Evolutionary conservation across 1,140 invertebrate genomes (phyloP).

Genomic region (Globodera ellingtonae): DNA sequence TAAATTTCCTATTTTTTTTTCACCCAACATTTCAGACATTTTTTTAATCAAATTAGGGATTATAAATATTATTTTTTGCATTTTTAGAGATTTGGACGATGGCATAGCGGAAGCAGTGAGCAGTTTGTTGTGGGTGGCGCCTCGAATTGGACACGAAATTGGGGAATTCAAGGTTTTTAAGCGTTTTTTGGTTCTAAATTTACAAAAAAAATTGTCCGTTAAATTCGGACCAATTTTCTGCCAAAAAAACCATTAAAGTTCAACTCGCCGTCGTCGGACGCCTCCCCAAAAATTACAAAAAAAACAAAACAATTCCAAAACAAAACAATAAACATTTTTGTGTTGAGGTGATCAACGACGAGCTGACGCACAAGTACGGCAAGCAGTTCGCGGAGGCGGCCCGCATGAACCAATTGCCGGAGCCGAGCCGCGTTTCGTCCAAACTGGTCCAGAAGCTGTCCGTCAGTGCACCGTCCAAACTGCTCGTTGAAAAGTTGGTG

Average conservation of each 20-base stretch:
- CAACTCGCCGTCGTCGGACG: too few relatives aligned
- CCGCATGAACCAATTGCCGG: constrained; percentile 74
- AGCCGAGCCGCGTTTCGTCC: constrained; percentile 79
- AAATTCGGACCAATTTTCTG: neutral
- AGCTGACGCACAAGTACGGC: constrained; percentile 89
- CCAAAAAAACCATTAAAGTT: neutral
- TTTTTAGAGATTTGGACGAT: constrained; percentile 81
- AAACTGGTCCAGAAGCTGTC: constrained; percentile 94
- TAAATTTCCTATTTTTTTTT: too few relatives aligned
- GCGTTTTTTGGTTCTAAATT: constrained; percentile 12
- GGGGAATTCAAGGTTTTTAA: constrained; percentile 64
- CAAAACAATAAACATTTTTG: neutral
- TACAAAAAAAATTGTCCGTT: neutral
- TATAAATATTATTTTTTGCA: neutral
- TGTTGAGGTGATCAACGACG: constrained; percentile 82
- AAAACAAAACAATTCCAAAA: too few relatives aligned
- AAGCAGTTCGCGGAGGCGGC: constrained; percentile 86
- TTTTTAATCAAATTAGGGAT: too few relatives aligned
- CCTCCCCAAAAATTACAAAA: neutral
- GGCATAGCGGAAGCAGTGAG: constrained; percentile 93
- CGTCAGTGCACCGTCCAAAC: constrained; percentile 90
- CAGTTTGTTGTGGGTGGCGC: constrained; percentile 92
- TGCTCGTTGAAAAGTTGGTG: constrained; percentile 91
- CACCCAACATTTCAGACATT: too few relatives aligned
- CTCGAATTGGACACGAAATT: constrained; percentile 72